Evolutionary conservation across 2,888 invertebrate genomes (phyloP).

Genomic region (Ophion ventricosus): DNA sequence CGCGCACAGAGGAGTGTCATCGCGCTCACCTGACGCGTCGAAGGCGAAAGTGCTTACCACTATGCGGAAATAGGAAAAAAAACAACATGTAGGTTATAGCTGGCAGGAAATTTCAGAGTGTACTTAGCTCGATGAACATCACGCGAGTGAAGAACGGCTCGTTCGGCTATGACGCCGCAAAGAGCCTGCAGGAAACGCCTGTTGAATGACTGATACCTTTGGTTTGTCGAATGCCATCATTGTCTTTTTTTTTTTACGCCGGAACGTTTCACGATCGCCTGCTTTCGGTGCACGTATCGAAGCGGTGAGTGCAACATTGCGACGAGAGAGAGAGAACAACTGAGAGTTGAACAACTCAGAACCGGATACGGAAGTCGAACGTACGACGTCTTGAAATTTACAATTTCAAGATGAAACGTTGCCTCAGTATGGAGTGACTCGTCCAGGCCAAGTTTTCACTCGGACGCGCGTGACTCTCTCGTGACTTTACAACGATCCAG

Average conservation of each 20-base stretch:
- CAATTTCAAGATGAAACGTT: constrained; percentile 30
- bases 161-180: constrained; percentile 1
- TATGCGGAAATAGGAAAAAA: constrained; percentile 48
- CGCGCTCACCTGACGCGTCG: constrained; percentile 29
- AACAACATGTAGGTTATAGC: constrained; percentile 26
- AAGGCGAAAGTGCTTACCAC: constrained; percentile 61
- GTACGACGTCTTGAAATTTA: constrained; percentile 33
- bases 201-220: constrained; percentile 17
- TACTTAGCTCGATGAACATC: constrained; percentile 25
- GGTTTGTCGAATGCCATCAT: constrained; percentile 23
- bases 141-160: constrained; percentile 15
- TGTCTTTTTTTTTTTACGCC: constrained; percentile 6
- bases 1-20: constrained; percentile 28
- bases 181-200: constrained; percentile 12
- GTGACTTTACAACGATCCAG: constrained; percentile 16
- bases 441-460: constrained; percentile 39
- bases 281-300: too few relatives aligned
- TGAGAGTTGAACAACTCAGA: not conserved
- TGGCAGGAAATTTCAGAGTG: constrained; percentile 48
- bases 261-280: too few relatives aligned
- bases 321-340: not conserved
- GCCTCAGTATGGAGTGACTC: constrained; percentile 8
- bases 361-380: constrained; percentile 48
- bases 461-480: constrained; percentile 31
- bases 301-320: not conserved